Conservation (phyloP, 2,797 vertebrate species). For the Danio aesculapii region DNA sequence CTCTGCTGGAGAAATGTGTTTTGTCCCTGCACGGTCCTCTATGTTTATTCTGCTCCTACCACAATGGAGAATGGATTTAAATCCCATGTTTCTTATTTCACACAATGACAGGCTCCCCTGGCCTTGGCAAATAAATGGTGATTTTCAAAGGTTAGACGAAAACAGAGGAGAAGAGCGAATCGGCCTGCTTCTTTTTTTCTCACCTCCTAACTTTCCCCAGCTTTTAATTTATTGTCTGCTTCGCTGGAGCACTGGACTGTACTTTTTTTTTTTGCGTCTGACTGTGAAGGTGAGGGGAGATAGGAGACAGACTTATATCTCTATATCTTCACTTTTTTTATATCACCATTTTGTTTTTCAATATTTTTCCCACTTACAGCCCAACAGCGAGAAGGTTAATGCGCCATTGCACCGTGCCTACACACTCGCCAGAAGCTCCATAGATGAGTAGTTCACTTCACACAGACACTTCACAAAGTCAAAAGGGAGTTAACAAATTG, state of each 20-base stretch:
- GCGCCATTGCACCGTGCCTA: constrained; percentile 19
- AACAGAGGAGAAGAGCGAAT: constrained; percentile 22
- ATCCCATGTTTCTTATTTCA: constrained; percentile 68
- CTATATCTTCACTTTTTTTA: constrained; percentile 16
- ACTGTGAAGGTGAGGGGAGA: constrained; percentile 48
- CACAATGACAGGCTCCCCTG: constrained; percentile 46
- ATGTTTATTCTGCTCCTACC: constrained; percentile 17
- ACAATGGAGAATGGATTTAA: constrained; percentile 68
- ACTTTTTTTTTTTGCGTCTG: constrained; percentile 2
- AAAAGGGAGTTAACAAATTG: constrained; percentile 46
- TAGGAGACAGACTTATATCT: constrained; percentile 32
- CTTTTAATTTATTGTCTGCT: constrained; percentile 45
- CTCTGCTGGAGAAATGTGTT: constrained; percentile 21
- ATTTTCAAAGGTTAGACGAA: constrained; percentile 45
- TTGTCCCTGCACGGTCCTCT: background rate
- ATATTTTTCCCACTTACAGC: constrained; percentile 14
- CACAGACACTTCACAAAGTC: constrained; percentile 46
- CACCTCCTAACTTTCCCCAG: background rate
- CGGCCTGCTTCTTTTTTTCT: background rate
- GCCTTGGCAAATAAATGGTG: constrained; percentile 45
- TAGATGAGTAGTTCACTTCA: constrained; percentile 19
- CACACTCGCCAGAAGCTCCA: constrained; percentile 16
- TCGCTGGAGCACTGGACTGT: constrained; percentile 30
- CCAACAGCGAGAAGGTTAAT: constrained; percentile 42
- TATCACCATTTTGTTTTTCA: background rate